Evolutionary conservation across 1,140 invertebrate genomes (phyloP), one percentile per base, ranked within the genome.

Genomic region (Drosophila pruinosa): DNA sequence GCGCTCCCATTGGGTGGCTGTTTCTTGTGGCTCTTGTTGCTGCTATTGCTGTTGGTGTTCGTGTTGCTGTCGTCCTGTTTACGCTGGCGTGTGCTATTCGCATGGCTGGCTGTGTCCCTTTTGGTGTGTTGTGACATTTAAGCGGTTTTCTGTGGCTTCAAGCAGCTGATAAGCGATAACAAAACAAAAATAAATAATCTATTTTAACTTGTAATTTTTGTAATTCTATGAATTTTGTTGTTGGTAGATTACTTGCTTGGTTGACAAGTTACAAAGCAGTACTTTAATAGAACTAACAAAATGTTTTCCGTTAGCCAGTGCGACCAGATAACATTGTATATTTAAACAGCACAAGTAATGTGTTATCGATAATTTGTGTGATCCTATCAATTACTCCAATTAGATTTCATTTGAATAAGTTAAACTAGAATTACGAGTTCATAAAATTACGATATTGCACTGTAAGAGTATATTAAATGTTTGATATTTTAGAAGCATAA

Each of bases 81-180:
- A 61, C 62, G 64, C 47, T 82, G 75, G 26, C 64, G 65, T 69
- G 64, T 64, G 38, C 64, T 58, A 64, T 64, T 75, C 53, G 62
- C 68, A 61, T 71, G 67, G 21, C 58, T 68, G 39, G 59, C 41
- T 43, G 41, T 58, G 14, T 90, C 83, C 75, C 75, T 90, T 68
- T 90, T 90, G 70, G 53, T 75, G 64, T 90, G 72, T 82, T 89
- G 89, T 80, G 89, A 90, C 89, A 90, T 90, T 90, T 89, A 88
- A 76, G 36, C 70, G 64, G 17, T 54, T 68, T 57, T 56, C 12
- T 58, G 7, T 59, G 17, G 19, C 54, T 48, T 48, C 12, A 67
- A 57, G 58, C 52, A 47, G 73, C 58, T 45, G 39, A 17, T 38
- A 58, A 31, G 12, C 14, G n/a, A 17, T 56, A n/a, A 59, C 4